Percentiles rank a stretch among this genome's conserved stretches.
Evolutionary conservation across 1,140 invertebrate species (phyloP).

Genomic region (Temnothorax curvispinosus): DNA sequence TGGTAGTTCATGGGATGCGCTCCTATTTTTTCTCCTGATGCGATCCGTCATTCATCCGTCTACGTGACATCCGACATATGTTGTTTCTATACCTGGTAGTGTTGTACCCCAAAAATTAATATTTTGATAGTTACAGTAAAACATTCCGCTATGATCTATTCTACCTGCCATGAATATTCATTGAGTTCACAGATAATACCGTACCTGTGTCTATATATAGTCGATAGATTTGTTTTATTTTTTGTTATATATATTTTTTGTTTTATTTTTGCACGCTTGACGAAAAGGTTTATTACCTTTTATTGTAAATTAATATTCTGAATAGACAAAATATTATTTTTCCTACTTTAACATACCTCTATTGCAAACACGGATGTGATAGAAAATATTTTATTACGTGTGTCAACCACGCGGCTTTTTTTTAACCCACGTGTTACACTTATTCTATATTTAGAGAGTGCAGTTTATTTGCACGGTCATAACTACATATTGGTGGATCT

Average conservation of each 20-base stretch:
- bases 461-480: slow-evolving; percentile 40
- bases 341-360: neutral
- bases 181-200: neutral
- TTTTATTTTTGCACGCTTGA: neutral
- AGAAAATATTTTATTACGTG: slow-evolving; percentile 6
- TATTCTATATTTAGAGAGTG: slow-evolving; percentile 49
- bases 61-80: slow-evolving; percentile 15
- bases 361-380: slow-evolving; percentile 3
- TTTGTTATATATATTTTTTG: neutral
- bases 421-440: slow-evolving; percentile 12
- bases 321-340: neutral
- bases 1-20: neutral
- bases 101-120: neutral
- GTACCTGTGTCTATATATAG: neutral
- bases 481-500: slow-evolving; percentile 55
- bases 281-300: neutral
- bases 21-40: slow-evolving; percentile 63
- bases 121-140: neutral
- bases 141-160: slow-evolving; percentile 31
- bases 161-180: slow-evolving; percentile 4
- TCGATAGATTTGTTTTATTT: neutral
- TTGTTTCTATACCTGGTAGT: slow-evolving; percentile 8
- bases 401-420: slow-evolving; percentile 6
- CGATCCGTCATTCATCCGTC: slow-evolving; percentile 65
- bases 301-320: slow-evolving; percentile 4